These are phyloP conservation scores for Drosophila saltans DNA, from an alignment of 1,140 invertebrate genomes.

Conservation along the genomic window DNA sequence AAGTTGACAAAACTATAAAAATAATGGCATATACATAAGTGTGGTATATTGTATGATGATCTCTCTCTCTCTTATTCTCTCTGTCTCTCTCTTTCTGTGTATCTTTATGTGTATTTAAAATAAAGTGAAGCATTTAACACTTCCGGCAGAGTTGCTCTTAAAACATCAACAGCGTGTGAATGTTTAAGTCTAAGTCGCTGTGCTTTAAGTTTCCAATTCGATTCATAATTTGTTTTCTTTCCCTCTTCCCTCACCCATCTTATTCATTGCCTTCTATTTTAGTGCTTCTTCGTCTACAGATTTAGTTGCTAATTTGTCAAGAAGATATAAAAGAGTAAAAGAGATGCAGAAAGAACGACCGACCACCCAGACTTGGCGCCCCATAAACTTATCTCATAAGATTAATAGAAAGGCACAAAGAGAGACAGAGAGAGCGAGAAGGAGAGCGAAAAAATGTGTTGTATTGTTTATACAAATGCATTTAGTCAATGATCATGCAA, in stretches of 20 bases:
- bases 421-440: neutral
- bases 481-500: neutral
- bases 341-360: neutral
- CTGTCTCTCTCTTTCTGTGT: slow-evolving; percentile 17
- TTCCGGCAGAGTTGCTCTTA: slow-evolving; percentile 63
- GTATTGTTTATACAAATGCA: slow-evolving; percentile 4
- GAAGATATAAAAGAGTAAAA: neutral
- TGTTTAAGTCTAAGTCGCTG: slow-evolving; percentile 61
- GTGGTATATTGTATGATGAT: slow-evolving; percentile 59
- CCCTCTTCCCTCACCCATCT: neutral
- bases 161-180: slow-evolving; percentile 70
- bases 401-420: neutral
- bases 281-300: neutral
- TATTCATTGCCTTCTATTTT: neutral
- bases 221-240: slow-evolving; percentile 19
- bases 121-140: slow-evolving; percentile 81
- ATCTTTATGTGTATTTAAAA: slow-evolving; percentile 64
- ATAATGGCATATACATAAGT: slow-evolving; percentile 73
- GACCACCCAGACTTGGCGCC: slow-evolving; percentile 10
- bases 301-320: slow-evolving; percentile 16
- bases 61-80: slow-evolving; percentile 16
- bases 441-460: neutral
- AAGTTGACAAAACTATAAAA: slow-evolving; percentile 66
- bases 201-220: slow-evolving; percentile 17
- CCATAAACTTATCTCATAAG: neutral